These are phyloP conservation scores for Melieria omissa DNA, from an alignment of 2,888 invertebrate genomes.

Conservation along the genomic window DNA sequence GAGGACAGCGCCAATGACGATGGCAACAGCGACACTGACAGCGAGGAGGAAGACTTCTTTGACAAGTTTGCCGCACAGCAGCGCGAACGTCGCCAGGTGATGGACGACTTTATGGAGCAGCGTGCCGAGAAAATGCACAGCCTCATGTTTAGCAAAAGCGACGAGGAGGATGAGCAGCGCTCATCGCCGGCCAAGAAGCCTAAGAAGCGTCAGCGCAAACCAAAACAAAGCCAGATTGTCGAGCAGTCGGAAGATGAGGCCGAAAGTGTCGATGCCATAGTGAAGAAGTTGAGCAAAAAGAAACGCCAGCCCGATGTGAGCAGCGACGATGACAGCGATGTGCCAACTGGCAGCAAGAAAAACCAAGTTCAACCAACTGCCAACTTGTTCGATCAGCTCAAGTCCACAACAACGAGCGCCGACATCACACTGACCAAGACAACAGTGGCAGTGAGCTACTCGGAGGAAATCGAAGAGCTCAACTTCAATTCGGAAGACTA, in stretches of 20 bases:
- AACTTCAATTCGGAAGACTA: conserved; percentile 65
- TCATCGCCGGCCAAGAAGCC: conserved; percentile 43
- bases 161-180: conserved; percentile 60
- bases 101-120: conserved; percentile 52
- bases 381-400: conserved; percentile 58
- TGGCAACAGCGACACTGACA: conserved; percentile 36
- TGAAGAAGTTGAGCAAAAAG: conserved; percentile 59
- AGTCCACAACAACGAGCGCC: conserved; percentile 54
- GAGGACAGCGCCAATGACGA: conserved; percentile 52
- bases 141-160: conserved; percentile 64
- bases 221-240: conserved; percentile 6
- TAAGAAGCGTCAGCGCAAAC: conserved; percentile 43
- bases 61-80: conserved; percentile 46
- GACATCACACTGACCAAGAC: conserved; percentile 53
- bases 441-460: conserved; percentile 46
- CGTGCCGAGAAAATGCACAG: conserved; percentile 59
- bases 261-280: conserved; percentile 50
- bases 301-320: conserved; percentile 49
- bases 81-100: conserved; percentile 48
- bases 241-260: conserved; percentile 43
- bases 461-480: conserved; percentile 53
- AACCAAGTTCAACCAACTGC: conserved; percentile 42
- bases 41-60: conserved; percentile 63
- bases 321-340: conserved; percentile 49
- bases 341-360: conserved; percentile 18